Percentiles rank a stretch among this genome's conserved stretches.
Conservation (phyloP, 1,140 invertebrate species). For the Drosophila mojavensis region DNA sequence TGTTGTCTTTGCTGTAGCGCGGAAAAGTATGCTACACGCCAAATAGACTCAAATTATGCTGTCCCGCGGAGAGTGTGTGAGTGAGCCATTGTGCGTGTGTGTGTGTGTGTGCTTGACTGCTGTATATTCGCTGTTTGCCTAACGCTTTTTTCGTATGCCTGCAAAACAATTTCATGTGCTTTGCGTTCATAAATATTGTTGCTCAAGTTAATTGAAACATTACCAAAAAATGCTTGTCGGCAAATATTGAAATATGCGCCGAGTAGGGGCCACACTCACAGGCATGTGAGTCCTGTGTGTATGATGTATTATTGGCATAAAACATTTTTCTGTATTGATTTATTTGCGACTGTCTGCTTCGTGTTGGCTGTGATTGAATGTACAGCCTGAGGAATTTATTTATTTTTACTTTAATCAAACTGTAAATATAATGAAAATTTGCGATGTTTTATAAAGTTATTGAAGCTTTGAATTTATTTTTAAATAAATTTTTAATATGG, state of each 20-base stretch:
- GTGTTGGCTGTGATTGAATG: slow-evolving; percentile 29
- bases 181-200: slow-evolving; percentile 75
- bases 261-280: slow-evolving; percentile 9
- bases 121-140: slow-evolving; percentile 20
- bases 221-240: slow-evolving; percentile 75
- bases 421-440: no score
- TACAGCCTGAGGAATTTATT: neutral
- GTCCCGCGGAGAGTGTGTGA: slow-evolving; percentile 27
- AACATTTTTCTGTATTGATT: slow-evolving; percentile 85
- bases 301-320: slow-evolving; percentile 52
- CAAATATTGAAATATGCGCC: slow-evolving; percentile 70
- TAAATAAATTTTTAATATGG: no score
- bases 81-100: neutral
- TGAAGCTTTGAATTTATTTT: no score
- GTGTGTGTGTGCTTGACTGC: neutral
- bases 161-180: slow-evolving; percentile 55
- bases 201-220: slow-evolving; percentile 81
- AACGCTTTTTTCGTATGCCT: slow-evolving; percentile 72
- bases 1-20: slow-evolving; percentile 23
- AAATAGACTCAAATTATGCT: slow-evolving; percentile 76
- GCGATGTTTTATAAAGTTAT: no score
- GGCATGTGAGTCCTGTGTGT: slow-evolving; percentile 1
- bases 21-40: slow-evolving; percentile 70
- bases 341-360: slow-evolving; percentile 45
- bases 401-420: neutral